These are phyloP conservation scores for Esperia sulphurella DNA, from an alignment of 2,888 invertebrate species.

Conservation along the genomic window DNA sequence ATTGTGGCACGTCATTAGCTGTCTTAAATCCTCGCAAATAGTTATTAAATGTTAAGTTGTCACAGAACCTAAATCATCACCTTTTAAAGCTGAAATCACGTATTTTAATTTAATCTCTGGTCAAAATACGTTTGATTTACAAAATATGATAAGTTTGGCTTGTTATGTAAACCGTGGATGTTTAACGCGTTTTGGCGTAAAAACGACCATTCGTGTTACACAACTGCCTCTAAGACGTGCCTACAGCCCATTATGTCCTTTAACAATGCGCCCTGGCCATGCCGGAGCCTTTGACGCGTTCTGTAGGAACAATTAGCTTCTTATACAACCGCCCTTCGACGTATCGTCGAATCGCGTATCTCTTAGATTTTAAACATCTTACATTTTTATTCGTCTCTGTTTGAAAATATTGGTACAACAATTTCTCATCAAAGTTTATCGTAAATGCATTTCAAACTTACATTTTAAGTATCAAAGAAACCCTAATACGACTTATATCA, in stretches of 20 bases:
- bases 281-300: slow-evolving; percentile 39
- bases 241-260: slow-evolving; percentile 41
- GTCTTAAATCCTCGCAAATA: slow-evolving; percentile 4
- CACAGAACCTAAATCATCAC: background rate
- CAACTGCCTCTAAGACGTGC: slow-evolving; percentile 29
- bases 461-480: slow-evolving; percentile 18
- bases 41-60: slow-evolving; percentile 2
- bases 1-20: slow-evolving; percentile 47
- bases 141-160: slow-evolving; percentile 6
- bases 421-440: slow-evolving; percentile 14
- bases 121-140: no score
- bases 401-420: slow-evolving; percentile 3
- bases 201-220: slow-evolving; percentile 21
- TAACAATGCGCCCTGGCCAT: slow-evolving; percentile 40
- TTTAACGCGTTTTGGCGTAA: slow-evolving; percentile 25
- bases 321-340: slow-evolving; percentile 22
- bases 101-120: background rate
- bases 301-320: slow-evolving; percentile 47
- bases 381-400: slow-evolving; percentile 17
- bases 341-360: slow-evolving; percentile 27
- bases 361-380: slow-evolving; percentile 17
- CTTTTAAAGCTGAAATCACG: background rate
- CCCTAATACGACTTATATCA: slow-evolving; percentile 39
- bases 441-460: slow-evolving; percentile 1
- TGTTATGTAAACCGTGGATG: slow-evolving; percentile 24